Percentiles rank a stretch among this genome's conserved stretches.
These are phyloP conservation scores for Nyctibius grandis DNA, from an alignment of 2,797 vertebrate genomes.

Conservation along the genomic window DNA sequence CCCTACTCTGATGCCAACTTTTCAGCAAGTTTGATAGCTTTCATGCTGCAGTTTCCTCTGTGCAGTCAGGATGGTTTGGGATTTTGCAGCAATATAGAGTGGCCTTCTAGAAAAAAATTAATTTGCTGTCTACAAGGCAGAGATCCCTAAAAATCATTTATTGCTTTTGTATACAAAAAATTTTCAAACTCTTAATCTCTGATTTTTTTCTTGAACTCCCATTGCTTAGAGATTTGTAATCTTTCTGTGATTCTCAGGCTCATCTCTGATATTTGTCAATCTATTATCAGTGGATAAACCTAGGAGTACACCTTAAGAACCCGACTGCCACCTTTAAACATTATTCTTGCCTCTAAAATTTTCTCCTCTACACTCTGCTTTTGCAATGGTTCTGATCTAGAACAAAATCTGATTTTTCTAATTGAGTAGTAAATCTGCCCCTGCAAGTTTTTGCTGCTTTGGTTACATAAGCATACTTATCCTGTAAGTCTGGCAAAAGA, in stretches of 20 bases:
- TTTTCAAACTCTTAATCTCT: background rate
- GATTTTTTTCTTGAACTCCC: background rate
- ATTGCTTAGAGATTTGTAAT: background rate
- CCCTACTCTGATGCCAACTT: background rate
- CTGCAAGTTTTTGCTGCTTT: background rate
- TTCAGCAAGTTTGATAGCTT: background rate
- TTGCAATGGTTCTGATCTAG: background rate
- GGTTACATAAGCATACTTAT: background rate
- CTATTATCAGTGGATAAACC: background rate
- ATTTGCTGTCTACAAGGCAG: background rate
- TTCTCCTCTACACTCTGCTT: background rate
- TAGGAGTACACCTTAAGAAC: background rate
- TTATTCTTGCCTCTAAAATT: background rate
- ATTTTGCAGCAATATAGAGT: background rate
- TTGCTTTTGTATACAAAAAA: background rate
- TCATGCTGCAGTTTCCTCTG: background rate
- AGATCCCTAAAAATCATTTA: background rate
- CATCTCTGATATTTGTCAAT: background rate
- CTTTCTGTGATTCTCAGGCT: background rate
- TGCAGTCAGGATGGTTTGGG: background rate
- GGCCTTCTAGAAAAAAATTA: background rate
- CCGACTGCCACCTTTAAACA: background rate
- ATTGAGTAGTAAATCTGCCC: background rate
- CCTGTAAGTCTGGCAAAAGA: background rate
- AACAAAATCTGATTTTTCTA: background rate